Evolutionary conservation across 2,797 vertebrate genomes (phyloP).

Genomic region (Halcyon smyrnensis): DNA sequence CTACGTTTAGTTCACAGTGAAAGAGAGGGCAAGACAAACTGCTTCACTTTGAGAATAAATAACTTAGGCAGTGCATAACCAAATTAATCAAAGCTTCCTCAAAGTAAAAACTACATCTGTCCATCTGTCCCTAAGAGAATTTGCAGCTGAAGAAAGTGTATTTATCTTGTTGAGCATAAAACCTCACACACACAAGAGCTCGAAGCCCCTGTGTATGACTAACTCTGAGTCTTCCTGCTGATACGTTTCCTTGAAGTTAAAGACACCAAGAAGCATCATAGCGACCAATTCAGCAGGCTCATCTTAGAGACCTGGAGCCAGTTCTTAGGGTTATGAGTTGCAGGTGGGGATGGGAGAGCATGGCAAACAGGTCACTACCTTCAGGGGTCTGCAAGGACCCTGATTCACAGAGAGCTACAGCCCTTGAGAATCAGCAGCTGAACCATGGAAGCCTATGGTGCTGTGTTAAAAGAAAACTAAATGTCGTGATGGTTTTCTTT

Average conservation of each 20-base stretch:
- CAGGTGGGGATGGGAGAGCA: fast-evolving
- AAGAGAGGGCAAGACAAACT: neutral
- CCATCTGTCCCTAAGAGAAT: neutral
- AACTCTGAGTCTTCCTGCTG: neutral
- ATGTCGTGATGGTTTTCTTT: neutral
- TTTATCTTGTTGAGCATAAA: neutral
- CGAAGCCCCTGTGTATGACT: neutral
- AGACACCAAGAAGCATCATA: neutral
- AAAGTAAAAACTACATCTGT: neutral
- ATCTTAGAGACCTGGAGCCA: neutral
- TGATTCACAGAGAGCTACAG: neutral
- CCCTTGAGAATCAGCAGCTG: neutral
- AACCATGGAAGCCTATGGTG: neutral
- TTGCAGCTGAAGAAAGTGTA: neutral
- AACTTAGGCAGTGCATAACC: neutral
- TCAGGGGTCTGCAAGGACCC: neutral
- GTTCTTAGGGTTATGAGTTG: neutral
- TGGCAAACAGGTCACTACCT: neutral
- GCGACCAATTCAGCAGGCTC: neutral
- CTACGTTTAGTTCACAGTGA: neutral
- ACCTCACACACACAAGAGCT: neutral
- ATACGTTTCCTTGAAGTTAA: neutral
- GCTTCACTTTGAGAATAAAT: neutral
- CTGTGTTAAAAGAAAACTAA: neutral
- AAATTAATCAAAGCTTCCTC: neutral